A percentile compares a stretch with the other conserved stretches of the same genome.
These are phyloP conservation scores for Pristionchus japonicus DNA, from an alignment of 2,888 invertebrate species.

Conservation along the genomic window DNA sequence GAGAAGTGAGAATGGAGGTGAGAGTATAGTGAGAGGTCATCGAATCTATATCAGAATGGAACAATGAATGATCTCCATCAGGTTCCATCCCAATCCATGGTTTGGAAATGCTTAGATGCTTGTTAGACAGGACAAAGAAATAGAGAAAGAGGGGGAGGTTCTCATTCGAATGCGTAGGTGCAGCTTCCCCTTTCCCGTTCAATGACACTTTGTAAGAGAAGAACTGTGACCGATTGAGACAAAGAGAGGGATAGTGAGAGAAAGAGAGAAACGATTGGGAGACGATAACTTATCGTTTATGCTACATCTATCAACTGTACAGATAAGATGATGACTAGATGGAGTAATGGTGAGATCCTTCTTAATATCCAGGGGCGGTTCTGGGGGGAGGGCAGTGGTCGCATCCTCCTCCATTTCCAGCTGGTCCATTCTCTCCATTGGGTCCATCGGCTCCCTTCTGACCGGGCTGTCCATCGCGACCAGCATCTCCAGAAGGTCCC, in stretches of 20 bases:
- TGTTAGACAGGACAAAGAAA: conserved; percentile 17
- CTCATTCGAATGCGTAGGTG: background rate
- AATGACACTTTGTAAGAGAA: conserved; percentile 2
- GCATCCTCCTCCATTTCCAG: conserved; percentile 50
- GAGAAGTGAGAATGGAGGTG: background rate
- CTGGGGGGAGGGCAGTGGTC: conserved; percentile 52
- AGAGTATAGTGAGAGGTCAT: conserved; percentile 15
- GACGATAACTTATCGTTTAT: conserved; percentile 25
- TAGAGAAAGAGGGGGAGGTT: background rate
- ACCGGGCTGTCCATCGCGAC: conserved; percentile 57
- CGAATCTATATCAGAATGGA: background rate
- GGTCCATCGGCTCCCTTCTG: conserved; percentile 44
- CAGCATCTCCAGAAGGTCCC: conserved; percentile 66
- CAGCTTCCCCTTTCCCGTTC: background rate
- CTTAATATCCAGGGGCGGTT: conserved; percentile 51
- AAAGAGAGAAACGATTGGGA: background rate
- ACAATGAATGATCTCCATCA: background rate
- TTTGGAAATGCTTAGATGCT: background rate
- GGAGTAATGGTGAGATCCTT: background rate
- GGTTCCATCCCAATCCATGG: background rate
- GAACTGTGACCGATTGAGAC: background rate
- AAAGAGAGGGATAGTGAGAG: background rate
- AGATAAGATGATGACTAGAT: conserved; percentile 23
- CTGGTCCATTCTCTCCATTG: conserved; percentile 32
- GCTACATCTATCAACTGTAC: conserved; percentile 32